phyloP scores from a whole-genome alignment of 2,888 invertebrate species.

The Nomada fabriciana region DNA sequence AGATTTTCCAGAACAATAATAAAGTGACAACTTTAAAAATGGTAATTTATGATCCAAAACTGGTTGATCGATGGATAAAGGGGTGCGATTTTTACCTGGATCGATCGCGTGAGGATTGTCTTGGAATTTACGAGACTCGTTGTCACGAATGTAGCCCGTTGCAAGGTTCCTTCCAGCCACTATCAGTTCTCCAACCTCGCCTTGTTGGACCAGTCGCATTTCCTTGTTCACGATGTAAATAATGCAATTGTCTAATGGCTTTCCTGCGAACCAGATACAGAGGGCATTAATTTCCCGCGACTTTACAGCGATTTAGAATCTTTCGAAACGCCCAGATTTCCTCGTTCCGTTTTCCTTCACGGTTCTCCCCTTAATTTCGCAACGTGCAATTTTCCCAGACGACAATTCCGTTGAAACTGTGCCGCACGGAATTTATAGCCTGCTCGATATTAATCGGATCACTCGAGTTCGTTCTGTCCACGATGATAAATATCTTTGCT shows the following conservation, averaged over 20 bases:
- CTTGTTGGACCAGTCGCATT: constrained; percentile 89
- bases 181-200: constrained; percentile 92
- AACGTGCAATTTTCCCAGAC: too few species aligned
- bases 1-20: too few species aligned
- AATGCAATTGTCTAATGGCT: constrained; percentile 91
- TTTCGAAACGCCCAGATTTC: too few species aligned
- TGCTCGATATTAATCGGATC: too few species aligned
- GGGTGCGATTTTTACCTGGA: constrained; percentile 84
- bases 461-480: too few species aligned
- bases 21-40: too few species aligned
- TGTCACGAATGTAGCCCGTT: constrained; percentile 91
- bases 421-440: too few species aligned
- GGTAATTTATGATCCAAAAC: neutral
- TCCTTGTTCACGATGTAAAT: constrained; percentile 92
- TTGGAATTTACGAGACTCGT: constrained; percentile 90
- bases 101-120: constrained; percentile 90
- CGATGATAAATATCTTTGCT: too few species aligned
- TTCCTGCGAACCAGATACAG: constrained; percentile 85
- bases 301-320: neutral
- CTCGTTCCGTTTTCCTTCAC: too few species aligned
- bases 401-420: too few species aligned
- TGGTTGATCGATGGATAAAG: neutral
- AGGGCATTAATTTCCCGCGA: neutral
- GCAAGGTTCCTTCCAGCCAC: constrained; percentile 93
- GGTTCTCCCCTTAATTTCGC: too few species aligned